Conservation (phyloP, 2,797 vertebrate genomes). For the Iguana delicatissima region DNA sequence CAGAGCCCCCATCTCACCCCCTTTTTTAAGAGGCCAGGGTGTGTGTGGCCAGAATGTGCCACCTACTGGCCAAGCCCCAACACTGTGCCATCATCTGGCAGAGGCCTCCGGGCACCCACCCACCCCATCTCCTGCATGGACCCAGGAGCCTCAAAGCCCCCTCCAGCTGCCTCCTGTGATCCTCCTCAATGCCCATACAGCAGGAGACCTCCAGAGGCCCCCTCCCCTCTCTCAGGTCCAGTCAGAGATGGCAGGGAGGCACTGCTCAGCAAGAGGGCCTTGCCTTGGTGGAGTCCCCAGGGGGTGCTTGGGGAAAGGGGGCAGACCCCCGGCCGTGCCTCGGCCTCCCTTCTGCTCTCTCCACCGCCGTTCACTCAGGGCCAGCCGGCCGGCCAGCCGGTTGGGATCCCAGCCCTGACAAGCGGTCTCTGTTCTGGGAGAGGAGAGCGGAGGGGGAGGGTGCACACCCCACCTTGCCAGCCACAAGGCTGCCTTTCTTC, state of each 20-base stretch:
- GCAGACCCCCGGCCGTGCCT: too few species aligned
- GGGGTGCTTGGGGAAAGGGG: too few species aligned
- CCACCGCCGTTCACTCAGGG: not conserved
- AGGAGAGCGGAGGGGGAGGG: too few species aligned
- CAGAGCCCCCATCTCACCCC: not conserved
- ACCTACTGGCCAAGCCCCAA: not conserved
- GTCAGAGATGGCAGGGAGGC: accelerated
- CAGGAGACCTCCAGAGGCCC: not conserved
- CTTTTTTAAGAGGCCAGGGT: not conserved
- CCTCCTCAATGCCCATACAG: too few species aligned
- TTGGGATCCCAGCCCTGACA: not conserved
- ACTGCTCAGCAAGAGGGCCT: too few species aligned
- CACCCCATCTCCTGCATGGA: too few species aligned
- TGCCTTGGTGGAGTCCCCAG: too few species aligned
- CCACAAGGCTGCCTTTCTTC: conserved; percentile 45
- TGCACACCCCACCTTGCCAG: not conserved
- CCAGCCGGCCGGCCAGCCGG: not conserved
- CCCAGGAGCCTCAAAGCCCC: too few species aligned
- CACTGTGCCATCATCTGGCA: not conserved
- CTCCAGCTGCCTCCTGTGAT: too few species aligned
- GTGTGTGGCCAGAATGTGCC: not conserved
- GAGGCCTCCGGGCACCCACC: not conserved
- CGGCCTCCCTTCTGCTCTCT: not conserved
- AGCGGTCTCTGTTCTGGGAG: conserved; percentile 24
- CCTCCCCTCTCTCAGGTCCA: not conserved